Percentiles rank a stretch among this genome's conserved stretches.
phyloP scores from a whole-genome alignment of 2,888 invertebrate species.

The Siphlonurus alternatus region DNA sequence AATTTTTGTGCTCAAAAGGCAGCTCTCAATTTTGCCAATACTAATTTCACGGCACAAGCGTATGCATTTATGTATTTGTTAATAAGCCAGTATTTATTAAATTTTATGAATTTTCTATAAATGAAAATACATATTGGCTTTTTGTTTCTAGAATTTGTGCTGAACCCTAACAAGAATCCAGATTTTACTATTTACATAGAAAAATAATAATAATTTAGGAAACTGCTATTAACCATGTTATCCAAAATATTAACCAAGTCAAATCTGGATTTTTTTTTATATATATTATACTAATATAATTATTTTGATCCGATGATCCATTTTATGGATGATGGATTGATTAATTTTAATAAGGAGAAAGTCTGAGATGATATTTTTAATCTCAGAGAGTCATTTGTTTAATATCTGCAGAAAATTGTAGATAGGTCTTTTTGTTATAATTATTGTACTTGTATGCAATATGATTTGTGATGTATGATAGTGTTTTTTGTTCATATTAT shows the following conservation, averaged over 20 bases:
- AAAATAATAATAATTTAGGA: not conserved
- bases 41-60: not conserved
- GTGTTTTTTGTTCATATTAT: not conserved
- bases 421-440: not conserved
- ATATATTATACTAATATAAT: not conserved
- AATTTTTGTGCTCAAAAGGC: not conserved
- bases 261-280: not conserved
- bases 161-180: too few species aligned
- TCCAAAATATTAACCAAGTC: not conserved
- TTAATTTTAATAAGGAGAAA: too few species aligned
- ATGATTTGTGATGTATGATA: not conserved
- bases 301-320: not conserved
- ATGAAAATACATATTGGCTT: not conserved
- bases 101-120: not conserved
- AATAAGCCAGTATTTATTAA: not conserved
- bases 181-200: not conserved
- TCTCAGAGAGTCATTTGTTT: not conserved
- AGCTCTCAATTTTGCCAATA: not conserved
- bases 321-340: not conserved
- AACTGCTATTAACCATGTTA: not conserved
- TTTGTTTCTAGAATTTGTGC: not conserved
- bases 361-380: not conserved
- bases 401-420: not conserved
- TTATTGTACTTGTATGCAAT: not conserved
- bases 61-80: not conserved